phyloP scores from a whole-genome alignment of 2,113 vertebrate genomes.

The Xenopus laevis region DNA sequence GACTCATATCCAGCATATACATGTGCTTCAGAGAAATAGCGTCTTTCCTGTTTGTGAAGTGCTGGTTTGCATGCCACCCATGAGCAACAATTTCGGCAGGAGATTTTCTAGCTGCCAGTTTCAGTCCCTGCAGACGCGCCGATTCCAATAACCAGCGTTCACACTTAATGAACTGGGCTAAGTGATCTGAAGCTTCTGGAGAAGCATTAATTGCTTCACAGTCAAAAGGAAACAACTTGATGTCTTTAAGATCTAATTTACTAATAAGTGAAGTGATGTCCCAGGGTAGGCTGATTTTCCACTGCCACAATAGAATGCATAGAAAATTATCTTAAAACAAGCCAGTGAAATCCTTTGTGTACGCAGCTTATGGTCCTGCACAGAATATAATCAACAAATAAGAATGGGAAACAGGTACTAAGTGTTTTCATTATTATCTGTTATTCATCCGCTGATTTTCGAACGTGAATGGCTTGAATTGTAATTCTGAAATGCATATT shows the following conservation, averaged over 20 bases:
- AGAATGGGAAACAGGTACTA: not conserved
- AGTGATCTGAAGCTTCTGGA: constrained; percentile 37
- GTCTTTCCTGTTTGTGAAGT: too few species aligned
- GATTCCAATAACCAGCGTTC: constrained; percentile 25
- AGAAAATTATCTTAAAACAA: constrained; percentile 13
- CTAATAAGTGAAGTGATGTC: constrained; percentile 45
- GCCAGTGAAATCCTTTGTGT: constrained; percentile 8
- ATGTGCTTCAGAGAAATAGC: too few species aligned
- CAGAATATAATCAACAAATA: not conserved
- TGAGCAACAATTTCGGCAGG: too few species aligned
- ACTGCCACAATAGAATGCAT: constrained; percentile 8
- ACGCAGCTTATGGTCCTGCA: not conserved
- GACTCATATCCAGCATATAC: too few species aligned
- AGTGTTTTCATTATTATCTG: not conserved
- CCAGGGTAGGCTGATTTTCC: constrained; percentile 21
- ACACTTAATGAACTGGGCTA: constrained; percentile 26
- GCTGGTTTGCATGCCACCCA: too few species aligned
- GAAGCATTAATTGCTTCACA: constrained; percentile 38
- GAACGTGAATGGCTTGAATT: too few species aligned
- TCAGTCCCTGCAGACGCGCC: constrained; percentile 1
- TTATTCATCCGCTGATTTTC: too few species aligned
- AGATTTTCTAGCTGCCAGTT: not conserved
- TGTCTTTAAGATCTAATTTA: constrained; percentile 40
- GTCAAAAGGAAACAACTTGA: constrained; percentile 43
- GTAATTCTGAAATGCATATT: too few species aligned